phyloP scores from a whole-genome alignment of 2,797 vertebrate species.

The Melanogrammus aeglefinus region DNA sequence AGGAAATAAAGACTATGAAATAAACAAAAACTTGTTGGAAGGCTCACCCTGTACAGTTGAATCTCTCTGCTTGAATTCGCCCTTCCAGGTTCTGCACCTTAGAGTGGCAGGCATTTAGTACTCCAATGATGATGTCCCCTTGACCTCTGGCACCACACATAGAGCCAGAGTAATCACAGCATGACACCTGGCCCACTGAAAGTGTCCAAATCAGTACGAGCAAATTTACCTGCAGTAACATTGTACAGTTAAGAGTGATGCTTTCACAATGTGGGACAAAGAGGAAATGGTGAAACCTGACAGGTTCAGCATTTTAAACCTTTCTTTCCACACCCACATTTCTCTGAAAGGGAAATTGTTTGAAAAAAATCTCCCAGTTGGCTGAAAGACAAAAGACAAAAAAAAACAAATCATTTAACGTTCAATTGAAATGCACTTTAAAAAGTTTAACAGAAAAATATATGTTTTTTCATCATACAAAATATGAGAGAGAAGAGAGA shows the following conservation, averaged over 20 bases:
- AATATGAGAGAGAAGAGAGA: no score
- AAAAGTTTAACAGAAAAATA: background rate
- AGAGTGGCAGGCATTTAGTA: conserved; percentile 40
- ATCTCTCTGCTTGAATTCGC: conserved; percentile 29
- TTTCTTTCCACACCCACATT: background rate
- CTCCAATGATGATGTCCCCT: conserved; percentile 49
- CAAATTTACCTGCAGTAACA: background rate
- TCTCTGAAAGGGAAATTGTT: background rate
- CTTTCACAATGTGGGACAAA: background rate
- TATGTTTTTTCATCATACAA: no score
- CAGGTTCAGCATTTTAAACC: background rate
- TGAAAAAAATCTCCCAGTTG: background rate
- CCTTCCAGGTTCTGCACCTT: conserved; percentile 26
- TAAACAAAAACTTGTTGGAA: conserved; percentile 12
- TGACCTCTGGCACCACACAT: conserved; percentile 36
- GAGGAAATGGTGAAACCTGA: background rate
- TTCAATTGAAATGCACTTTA: no score
- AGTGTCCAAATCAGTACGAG: conserved; percentile 9
- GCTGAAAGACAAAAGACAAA: background rate
- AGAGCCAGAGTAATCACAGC: conserved; percentile 21
- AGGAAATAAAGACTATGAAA: background rate
- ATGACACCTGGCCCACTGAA: conserved; percentile 11
- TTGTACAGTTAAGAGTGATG: background rate
- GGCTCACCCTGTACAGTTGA: conserved; percentile 53
- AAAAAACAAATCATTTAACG: background rate